Percentiles rank a stretch among this genome's conserved stretches.
Conservation (phyloP, 92 coral and sea anemone genomes). For the Bergia sp. region DNA sequence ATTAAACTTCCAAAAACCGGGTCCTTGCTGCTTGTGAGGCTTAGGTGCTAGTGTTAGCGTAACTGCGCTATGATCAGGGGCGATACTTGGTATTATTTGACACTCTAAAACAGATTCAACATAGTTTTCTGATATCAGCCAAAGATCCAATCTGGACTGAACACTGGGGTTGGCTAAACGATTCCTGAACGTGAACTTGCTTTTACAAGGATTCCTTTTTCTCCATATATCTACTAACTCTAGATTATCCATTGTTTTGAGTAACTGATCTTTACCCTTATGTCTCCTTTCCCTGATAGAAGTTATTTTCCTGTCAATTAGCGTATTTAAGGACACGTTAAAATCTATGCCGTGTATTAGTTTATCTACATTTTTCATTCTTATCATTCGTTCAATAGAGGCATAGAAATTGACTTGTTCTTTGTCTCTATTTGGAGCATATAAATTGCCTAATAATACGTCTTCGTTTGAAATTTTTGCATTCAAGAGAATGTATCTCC, state of each 20-base stretch:
- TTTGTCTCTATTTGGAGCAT: background rate
- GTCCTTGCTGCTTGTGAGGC: background rate
- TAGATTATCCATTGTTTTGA: background rate
- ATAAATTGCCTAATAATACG: conserved; percentile 1
- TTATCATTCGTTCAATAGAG: background rate
- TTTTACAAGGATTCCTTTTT: background rate
- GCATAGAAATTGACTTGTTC: background rate
- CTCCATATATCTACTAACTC: background rate
- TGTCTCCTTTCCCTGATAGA: background rate
- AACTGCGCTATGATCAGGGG: conserved; percentile 9
- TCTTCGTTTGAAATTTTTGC: conserved; percentile 12
- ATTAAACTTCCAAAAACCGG: conserved; percentile 18
- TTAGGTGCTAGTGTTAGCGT: background rate
- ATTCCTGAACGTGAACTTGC: conserved; percentile 3
- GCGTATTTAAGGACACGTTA: background rate
- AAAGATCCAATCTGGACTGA: conserved; percentile 9
- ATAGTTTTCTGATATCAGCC: background rate
- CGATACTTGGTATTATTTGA: conserved; percentile 9
- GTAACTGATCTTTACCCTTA: conserved; percentile 9
- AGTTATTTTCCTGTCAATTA: background rate
- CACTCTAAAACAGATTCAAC: background rate
- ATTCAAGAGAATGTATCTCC: conserved; percentile 21
- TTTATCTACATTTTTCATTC: background rate
- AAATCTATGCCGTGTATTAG: background rate
- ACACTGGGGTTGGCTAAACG: background rate